A percentile compares a stretch with the other conserved stretches of the same genome.
Evolutionary conservation across 2,888 invertebrate genomes (phyloP).

Genomic region (Anoplius nigerrimus): DNA sequence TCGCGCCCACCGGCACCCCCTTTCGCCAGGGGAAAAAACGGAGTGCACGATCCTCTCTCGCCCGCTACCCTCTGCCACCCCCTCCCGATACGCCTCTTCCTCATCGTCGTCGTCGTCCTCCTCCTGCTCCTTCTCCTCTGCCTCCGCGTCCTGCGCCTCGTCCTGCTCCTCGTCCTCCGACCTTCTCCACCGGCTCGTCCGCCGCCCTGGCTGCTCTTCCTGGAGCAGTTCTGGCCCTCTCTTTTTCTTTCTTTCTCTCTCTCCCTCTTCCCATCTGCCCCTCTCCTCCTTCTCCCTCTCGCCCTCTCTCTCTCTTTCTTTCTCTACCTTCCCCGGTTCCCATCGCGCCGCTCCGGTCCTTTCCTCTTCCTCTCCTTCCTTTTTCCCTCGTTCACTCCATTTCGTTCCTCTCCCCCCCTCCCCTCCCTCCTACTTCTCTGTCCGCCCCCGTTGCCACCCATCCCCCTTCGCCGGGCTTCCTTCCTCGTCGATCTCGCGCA

Average conservation of each 20-base stretch:
- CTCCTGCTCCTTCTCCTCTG: constrained; percentile 15
- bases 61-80: too few relatives aligned
- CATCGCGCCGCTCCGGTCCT: constrained; percentile 34
- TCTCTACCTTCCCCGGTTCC: constrained; percentile 24
- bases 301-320: constrained; percentile 21
- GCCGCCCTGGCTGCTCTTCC: constrained; percentile 53
- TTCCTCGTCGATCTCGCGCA: constrained; percentile 17
- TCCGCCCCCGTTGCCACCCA: too few relatives aligned
- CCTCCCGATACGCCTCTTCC: constrained; percentile 50
- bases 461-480: too few relatives aligned
- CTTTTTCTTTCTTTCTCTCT: constrained; percentile 29
- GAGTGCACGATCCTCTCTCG: constrained; percentile 57
- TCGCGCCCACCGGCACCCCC: constrained; percentile 55
- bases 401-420: constrained; percentile 12
- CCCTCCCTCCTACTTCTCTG: constrained; percentile 13
- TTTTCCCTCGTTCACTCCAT: constrained; percentile 27
- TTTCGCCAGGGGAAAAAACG: constrained; percentile 59
- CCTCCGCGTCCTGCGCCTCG: too few relatives aligned
- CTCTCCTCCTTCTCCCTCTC: background rate
- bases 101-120: constrained; percentile 9
- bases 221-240: constrained; percentile 34
- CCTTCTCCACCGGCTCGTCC: too few relatives aligned
- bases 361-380: constrained; percentile 21
- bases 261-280: constrained; percentile 31
- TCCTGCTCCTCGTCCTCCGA: constrained; percentile 2